phyloP scores from a whole-genome alignment of 2,888 invertebrate species.

The Tipula lateralis region DNA sequence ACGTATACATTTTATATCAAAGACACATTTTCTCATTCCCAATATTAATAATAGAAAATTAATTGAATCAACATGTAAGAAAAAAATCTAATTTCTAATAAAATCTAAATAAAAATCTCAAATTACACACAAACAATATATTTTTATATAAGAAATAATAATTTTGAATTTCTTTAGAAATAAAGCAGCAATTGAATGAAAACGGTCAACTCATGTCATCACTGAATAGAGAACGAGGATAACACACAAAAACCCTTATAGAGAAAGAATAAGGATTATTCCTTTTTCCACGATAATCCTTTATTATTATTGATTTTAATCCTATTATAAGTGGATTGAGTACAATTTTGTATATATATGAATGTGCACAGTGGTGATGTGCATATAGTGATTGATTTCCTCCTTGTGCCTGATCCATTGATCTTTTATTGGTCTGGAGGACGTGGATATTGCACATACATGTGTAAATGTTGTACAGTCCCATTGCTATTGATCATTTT shows the following conservation, averaged over 20 bases:
- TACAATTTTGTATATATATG: neutral
- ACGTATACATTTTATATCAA: neutral
- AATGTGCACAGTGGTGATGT: too few species aligned
- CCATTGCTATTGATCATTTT: neutral
- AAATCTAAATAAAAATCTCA: constrained; percentile 5
- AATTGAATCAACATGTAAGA: neutral
- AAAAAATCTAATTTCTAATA: neutral
- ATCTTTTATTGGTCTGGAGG: neutral
- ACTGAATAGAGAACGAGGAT: neutral
- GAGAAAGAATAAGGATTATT: neutral
- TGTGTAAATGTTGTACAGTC: neutral
- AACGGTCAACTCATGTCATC: neutral
- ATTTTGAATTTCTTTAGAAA: neutral
- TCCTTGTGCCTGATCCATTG: neutral
- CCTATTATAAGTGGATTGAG: neutral
- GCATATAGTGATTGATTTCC: too few species aligned
- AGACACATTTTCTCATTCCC: neutral
- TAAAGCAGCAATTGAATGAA: neutral
- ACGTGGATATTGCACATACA: neutral
- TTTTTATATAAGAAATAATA: neutral
- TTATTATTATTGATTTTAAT: neutral
- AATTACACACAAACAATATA: neutral
- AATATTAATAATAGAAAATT: neutral
- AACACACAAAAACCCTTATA: neutral
- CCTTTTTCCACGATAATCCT: neutral